Percentiles rank a stretch among this genome's conserved stretches.
Conservation (phyloP, 2,888 invertebrate species). For the Anoncus sp. region DNA sequence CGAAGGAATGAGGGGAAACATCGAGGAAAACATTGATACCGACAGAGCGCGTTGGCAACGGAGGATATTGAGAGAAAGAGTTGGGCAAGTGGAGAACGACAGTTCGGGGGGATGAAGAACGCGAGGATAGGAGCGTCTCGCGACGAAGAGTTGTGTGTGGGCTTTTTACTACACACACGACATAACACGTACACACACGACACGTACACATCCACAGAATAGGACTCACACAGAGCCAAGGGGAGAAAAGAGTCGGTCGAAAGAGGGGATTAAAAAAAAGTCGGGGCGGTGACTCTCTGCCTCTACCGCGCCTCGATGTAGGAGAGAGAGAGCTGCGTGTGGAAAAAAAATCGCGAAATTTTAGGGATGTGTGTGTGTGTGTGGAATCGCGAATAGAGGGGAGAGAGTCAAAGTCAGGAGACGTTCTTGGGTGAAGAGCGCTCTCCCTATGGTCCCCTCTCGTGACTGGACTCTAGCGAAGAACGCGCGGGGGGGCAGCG, state of each 20-base stretch:
- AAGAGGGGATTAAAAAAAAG: constrained; percentile 50
- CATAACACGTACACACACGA: neutral
- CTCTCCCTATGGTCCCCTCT: constrained; percentile 28
- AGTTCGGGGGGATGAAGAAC: constrained; percentile 31
- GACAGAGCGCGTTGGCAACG: constrained; percentile 39
- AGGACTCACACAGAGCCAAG: constrained; percentile 9
- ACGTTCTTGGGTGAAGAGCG: constrained; percentile 40
- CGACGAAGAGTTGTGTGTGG: constrained; percentile 79
- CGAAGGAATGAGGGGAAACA: constrained; percentile 40
- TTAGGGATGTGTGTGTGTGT: neutral
- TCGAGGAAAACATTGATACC: constrained; percentile 35
- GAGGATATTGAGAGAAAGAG: constrained; percentile 33
- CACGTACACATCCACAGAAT: constrained; percentile 1
- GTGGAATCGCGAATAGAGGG: neutral
- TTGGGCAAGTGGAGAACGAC: constrained; percentile 33
- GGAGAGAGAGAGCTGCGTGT: constrained; percentile 44
- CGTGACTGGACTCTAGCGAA: constrained; percentile 41
- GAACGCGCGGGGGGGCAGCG: constrained; percentile 37
- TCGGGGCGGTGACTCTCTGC: constrained; percentile 50
- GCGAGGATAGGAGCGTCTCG: constrained; percentile 49
- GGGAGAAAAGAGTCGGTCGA: constrained; percentile 38
- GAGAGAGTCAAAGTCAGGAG: constrained; percentile 44
- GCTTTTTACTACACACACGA: neutral
- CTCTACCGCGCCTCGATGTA: constrained; percentile 40
- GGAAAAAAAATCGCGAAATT: constrained; percentile 47